Conservation (phyloP, 2,888 invertebrate genomes). For the Ashinkailepas kermadecensis region DNA sequence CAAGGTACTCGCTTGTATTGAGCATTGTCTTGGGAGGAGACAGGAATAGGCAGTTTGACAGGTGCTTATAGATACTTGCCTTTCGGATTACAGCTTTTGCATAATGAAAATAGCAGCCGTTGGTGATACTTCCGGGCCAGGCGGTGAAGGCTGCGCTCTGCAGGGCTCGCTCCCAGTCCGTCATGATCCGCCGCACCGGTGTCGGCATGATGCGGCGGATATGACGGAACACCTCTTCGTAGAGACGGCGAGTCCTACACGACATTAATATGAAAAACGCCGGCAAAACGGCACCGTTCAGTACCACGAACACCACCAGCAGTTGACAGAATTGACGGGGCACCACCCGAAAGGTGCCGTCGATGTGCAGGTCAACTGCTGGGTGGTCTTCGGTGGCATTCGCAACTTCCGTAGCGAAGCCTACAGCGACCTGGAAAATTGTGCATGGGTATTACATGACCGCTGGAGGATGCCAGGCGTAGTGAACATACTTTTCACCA, state of each 20-base stretch:
- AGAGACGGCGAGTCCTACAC: background rate
- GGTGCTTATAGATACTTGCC: no score
- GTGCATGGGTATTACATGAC: no score
- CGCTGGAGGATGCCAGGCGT: no score
- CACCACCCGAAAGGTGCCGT: background rate
- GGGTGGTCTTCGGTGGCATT: no score
- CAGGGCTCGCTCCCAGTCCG: background rate
- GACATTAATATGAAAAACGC: background rate
- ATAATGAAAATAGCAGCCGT: background rate
- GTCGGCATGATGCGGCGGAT: background rate
- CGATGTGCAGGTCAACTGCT: no score
- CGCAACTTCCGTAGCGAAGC: no score
- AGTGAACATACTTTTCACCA: no score
- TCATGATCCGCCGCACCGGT: background rate
- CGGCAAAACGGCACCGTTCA: background rate
- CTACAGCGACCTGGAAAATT: no score
- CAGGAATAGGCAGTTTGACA: no score
- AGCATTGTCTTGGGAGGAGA: no score
- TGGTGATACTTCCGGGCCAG: background rate
- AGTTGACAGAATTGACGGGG: background rate
- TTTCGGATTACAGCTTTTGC: background rate
- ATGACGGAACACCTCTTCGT: background rate
- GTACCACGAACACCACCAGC: background rate
- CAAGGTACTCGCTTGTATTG: no score
- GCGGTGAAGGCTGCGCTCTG: background rate